Evolutionary conservation across 2,888 invertebrate genomes (phyloP).

Genomic region (Scaptomyza polygonia): DNA sequence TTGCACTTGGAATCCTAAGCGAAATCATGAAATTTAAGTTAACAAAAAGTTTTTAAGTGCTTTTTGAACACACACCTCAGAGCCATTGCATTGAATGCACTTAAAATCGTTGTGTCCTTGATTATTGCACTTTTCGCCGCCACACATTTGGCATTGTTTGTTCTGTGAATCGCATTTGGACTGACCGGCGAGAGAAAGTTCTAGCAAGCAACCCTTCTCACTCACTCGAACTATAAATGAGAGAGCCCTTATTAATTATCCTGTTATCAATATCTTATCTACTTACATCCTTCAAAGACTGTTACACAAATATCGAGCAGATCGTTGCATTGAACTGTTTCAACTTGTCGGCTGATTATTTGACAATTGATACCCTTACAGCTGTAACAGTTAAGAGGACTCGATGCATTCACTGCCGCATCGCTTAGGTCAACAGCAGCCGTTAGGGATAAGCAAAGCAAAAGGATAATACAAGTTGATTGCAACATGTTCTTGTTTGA

Average conservation of each 20-base stretch:
- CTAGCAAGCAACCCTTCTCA: slow-evolving; percentile 76
- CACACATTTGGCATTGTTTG: slow-evolving; percentile 75
- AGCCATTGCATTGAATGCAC: slow-evolving; percentile 77
- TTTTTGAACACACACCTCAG: slow-evolving; percentile 61
- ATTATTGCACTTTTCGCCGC: slow-evolving; percentile 76
- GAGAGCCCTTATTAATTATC: too few relatives aligned
- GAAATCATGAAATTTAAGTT: neutral
- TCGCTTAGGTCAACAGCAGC: slow-evolving; percentile 17
- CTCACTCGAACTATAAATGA: slow-evolving; percentile 66
- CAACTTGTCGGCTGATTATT: slow-evolving; percentile 64
- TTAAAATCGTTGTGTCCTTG: slow-evolving; percentile 72
- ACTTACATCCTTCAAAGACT: slow-evolving; percentile 78
- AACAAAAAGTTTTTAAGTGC: neutral
- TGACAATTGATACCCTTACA: slow-evolving; percentile 82
- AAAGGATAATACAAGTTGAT: slow-evolving; percentile 29
- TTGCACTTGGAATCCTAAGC: slow-evolving; percentile 69
- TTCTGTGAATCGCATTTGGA: slow-evolving; percentile 65
- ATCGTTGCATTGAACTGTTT: slow-evolving; percentile 68
- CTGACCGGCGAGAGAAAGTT: slow-evolving; percentile 61
- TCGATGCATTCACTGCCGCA: slow-evolving; percentile 31
- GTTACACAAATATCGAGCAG: slow-evolving; percentile 81
- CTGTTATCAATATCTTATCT: neutral
- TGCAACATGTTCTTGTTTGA: slow-evolving; percentile 50
- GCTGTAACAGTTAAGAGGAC: slow-evolving; percentile 68
- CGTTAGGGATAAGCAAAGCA: slow-evolving; percentile 36